Conservation (phyloP, 1,140 invertebrate species). For the Drosophila yakuba region DNA sequence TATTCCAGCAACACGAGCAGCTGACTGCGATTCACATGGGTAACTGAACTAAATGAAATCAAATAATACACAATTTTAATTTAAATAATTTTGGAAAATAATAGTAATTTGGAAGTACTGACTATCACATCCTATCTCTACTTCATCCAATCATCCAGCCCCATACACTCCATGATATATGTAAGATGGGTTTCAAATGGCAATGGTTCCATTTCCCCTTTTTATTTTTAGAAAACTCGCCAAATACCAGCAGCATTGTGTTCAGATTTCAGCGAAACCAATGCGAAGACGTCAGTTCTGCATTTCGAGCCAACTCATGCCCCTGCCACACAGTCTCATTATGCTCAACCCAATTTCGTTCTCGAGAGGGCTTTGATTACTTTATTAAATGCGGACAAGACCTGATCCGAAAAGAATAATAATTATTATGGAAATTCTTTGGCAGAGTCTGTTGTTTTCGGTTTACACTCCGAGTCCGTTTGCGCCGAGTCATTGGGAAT, state of each 20-base stretch:
- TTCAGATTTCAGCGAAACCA: conserved; percentile 15
- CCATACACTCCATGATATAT: not conserved
- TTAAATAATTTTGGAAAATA: not conserved
- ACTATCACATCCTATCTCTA: too few relatives aligned
- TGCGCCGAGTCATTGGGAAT: conserved; percentile 63
- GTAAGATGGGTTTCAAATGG: not conserved
- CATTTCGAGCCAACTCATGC: conserved; percentile 7
- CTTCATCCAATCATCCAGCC: too few relatives aligned
- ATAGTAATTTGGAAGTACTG: not conserved
- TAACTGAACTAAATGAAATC: too few relatives aligned
- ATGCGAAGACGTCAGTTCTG: conserved; percentile 18
- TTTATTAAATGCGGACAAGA: conserved; percentile 77
- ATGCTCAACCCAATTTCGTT: conserved; percentile 46
- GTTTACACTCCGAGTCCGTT: conserved; percentile 28
- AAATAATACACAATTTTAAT: too few relatives aligned
- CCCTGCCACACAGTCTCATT: conserved; percentile 29
- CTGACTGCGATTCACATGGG: not conserved
- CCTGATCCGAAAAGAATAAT: conserved; percentile 66
- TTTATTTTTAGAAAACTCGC: not conserved
- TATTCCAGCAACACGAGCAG: conserved; percentile 47
- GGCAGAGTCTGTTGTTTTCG: conserved; percentile 42
- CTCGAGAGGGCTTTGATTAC: conserved; percentile 70
- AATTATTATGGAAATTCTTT: conserved; percentile 64
- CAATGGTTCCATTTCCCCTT: not conserved
- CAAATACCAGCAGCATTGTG: not conserved